phyloP scores from a whole-genome alignment of 2,797 vertebrate genomes.

The Phataginus tetradactyla region DNA sequence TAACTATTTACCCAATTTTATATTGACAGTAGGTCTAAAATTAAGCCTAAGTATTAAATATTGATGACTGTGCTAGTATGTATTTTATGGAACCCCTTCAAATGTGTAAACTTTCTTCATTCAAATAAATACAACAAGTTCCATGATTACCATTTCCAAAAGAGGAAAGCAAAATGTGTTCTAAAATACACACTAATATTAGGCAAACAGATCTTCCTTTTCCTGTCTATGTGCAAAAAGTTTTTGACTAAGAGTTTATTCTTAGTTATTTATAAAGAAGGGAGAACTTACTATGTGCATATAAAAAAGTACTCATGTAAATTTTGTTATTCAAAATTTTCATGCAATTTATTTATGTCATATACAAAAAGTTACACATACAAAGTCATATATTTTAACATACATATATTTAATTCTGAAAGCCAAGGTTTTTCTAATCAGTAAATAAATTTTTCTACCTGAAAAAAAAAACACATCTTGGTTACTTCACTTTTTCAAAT shows the following conservation, averaged over 20 bases:
- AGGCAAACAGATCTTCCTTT: neutral
- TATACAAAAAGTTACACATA: neutral
- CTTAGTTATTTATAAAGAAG: conserved; percentile 31
- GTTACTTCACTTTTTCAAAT: conserved; percentile 26
- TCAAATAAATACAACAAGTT: neutral
- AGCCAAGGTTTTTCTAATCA: neutral
- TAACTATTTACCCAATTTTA: neutral
- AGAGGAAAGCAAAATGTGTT: neutral
- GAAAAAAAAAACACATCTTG: conserved; percentile 8
- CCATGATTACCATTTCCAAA: neutral
- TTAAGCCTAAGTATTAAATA: neutral
- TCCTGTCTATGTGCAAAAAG: neutral
- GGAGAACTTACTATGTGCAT: neutral
- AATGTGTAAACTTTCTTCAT: neutral
- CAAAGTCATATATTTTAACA: conserved; percentile 7
- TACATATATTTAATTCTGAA: neutral
- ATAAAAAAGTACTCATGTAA: neutral
- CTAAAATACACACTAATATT: neutral
- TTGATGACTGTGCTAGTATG: neutral
- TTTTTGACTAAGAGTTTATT: neutral
- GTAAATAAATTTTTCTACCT: neutral
- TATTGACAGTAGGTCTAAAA: conserved; percentile 35
- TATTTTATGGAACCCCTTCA: neutral
- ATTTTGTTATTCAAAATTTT: conserved; percentile 24
- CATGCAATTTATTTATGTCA: neutral